Base-by-base conservation (phyloP, 2,113 vertebrate genomes). In the Egretta garzetta region DNA sequence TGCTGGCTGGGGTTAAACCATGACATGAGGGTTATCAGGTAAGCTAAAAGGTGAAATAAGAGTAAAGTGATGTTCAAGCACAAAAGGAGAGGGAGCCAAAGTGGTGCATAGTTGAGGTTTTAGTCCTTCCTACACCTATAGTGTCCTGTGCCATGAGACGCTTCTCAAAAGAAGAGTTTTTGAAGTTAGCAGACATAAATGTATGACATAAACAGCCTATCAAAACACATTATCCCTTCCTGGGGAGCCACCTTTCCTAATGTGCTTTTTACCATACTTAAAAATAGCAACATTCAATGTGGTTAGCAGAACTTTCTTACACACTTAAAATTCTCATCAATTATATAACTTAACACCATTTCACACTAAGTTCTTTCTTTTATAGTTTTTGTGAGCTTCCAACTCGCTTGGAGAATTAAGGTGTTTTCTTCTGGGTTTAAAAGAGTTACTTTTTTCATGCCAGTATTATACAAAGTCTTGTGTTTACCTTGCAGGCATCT, bases 401-500 rank as follows among this genome's bases (percentile, higher is more conserved):
- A 96, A 33, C 77, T 89, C 17, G 4, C 77, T 97, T 85, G 53
- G 23, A 91, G 92, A 94, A 86, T 80, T 75, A 95, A 73, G 1
- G 1, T 92, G 70, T 94, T 97, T 92, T 97, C 68, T 94, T 95
- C 91, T 94, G 80, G 21, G 28, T 95, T 92, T 96, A 75, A 93
- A 80, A 76, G 59, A 93, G 80, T 85, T 86, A 85, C 77, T 93
- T 94, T 95, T 93, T 96, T 86, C 79, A 70, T 96, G 94, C 87
- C 91, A 97, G 81, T 95, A 67, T 91, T 95, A 77, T 96, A 97
- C 74, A 82, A 96, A 96, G 95, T 92, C 91, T 97, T 90, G 77
- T 91, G 96, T 96, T 94, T 96, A 95, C 91, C 93, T 97, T 94
- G 84, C 86, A 96, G 94, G 91, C 95, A 95, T 94, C 93, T 96